Conservation (phyloP, 1,140 invertebrate species). For the Popillia japonica region DNA sequence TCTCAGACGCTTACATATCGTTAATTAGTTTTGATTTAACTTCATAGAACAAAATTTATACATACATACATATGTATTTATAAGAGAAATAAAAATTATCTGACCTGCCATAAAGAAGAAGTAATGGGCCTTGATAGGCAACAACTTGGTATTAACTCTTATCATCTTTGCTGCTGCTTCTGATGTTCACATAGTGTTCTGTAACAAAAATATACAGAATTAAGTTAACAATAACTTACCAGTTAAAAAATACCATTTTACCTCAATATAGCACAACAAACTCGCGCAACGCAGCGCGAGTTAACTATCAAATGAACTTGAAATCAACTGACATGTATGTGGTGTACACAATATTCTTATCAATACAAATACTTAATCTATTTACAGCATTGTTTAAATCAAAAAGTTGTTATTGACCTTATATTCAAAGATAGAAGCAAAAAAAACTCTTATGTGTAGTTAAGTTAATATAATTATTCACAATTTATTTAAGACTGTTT, state of each 20-base stretch:
- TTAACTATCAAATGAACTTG: not conserved
- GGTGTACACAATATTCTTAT: not conserved
- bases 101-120: constrained; percentile 85
- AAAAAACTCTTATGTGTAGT: not conserved
- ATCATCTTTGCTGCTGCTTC: not conserved
- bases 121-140: constrained; percentile 82
- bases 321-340: not conserved
- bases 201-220: not conserved
- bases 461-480: not conserved
- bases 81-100: constrained; percentile 41
- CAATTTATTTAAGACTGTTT: not conserved
- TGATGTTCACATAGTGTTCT: constrained; percentile 16
- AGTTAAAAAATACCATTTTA: not conserved
- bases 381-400: not conserved
- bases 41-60: not conserved
- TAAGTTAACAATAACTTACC: not conserved
- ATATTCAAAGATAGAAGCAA: not conserved
- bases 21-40: not conserved
- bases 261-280: not conserved
- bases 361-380: constrained; percentile 15
- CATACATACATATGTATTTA: too few relatives aligned
- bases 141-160: constrained; percentile 69
- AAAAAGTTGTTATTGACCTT: not conserved
- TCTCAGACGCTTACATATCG: too few relatives aligned
- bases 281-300: not conserved